Conservation (phyloP, 1,140 invertebrate genomes). For the Nephotettix cincticeps region DNA sequence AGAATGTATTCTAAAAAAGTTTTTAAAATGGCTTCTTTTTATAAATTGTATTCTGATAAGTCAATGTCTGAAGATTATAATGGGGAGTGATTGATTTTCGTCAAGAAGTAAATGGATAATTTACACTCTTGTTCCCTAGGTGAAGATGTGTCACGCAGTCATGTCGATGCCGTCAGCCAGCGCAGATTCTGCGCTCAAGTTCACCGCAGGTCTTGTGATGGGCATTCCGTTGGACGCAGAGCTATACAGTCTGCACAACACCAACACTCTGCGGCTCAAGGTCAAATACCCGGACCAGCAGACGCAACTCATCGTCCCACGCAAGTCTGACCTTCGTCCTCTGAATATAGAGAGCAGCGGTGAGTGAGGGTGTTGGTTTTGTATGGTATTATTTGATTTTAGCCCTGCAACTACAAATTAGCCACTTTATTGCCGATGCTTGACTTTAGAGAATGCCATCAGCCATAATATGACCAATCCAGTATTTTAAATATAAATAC, state of each 20-base stretch:
- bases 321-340: constrained; percentile 64
- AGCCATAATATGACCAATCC: too few relatives aligned
- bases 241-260: constrained; percentile 74
- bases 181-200: constrained; percentile 85
- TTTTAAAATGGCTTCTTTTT: too few relatives aligned
- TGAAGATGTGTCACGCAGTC: constrained; percentile 73
- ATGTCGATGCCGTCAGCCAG: constrained; percentile 84
- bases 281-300: constrained; percentile 92
- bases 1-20: too few relatives aligned
- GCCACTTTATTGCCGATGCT: not conserved
- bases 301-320: constrained; percentile 77
- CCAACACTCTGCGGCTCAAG: constrained; percentile 72
- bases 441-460: not conserved
- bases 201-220: constrained; percentile 87
- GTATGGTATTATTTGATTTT: not conserved
- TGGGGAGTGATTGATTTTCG: too few relatives aligned
- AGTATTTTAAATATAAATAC: too few relatives aligned
- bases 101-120: too few relatives aligned
- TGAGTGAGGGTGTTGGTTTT: not conserved
- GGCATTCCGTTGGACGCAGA: constrained; percentile 84
- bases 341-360: constrained; percentile 27
- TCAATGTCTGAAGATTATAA: too few relatives aligned
- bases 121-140: constrained; percentile 50
- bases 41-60: too few relatives aligned
- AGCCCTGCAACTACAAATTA: not conserved